Evolutionary conservation across 2,113 vertebrate genomes (phyloP).

Genomic region (Festucalex cinctus): DNA sequence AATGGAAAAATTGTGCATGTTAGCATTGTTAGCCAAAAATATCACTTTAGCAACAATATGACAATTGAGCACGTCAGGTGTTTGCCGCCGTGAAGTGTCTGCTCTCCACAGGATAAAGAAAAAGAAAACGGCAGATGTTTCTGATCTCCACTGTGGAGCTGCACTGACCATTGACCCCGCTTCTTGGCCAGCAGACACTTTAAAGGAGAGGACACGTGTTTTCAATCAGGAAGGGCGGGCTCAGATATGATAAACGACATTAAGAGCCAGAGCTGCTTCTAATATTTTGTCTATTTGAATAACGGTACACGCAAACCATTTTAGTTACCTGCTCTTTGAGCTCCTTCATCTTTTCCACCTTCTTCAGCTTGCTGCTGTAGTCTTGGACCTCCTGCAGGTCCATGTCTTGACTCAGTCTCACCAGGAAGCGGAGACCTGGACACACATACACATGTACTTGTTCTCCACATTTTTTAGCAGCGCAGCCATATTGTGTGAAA

Average conservation of each 20-base stretch:
- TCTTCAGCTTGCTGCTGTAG: constrained; percentile 89
- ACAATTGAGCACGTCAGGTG: constrained; percentile 12
- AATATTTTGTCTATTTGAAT: background rate
- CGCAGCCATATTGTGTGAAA: background rate
- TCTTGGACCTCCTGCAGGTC: constrained; percentile 92
- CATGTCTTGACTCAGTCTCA: constrained; percentile 91
- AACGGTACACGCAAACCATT: background rate
- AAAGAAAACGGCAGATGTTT: constrained; percentile 15
- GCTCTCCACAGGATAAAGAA: constrained; percentile 8
- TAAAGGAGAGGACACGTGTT: constrained; percentile 4
- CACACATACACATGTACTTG: constrained; percentile 12
- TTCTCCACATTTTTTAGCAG: background rate
- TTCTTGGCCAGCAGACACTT: constrained; percentile 2
- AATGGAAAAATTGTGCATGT: too few relatives aligned
- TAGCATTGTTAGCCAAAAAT: too few relatives aligned
- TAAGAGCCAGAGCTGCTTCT: background rate
- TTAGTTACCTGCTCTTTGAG: constrained; percentile 85
- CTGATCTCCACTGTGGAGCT: constrained; percentile 9
- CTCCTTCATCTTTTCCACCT: constrained; percentile 93
- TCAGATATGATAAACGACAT: background rate
- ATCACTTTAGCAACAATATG: background rate
- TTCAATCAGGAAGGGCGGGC: constrained; percentile 14
- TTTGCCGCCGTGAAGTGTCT: constrained; percentile 20
- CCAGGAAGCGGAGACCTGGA: constrained; percentile 87
- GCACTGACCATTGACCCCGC: constrained; percentile 10